A percentile compares a stretch with the other conserved stretches of the same genome.
Conservation (phyloP, 2,113 vertebrate species). For the Amphilophus citrinellus region DNA sequence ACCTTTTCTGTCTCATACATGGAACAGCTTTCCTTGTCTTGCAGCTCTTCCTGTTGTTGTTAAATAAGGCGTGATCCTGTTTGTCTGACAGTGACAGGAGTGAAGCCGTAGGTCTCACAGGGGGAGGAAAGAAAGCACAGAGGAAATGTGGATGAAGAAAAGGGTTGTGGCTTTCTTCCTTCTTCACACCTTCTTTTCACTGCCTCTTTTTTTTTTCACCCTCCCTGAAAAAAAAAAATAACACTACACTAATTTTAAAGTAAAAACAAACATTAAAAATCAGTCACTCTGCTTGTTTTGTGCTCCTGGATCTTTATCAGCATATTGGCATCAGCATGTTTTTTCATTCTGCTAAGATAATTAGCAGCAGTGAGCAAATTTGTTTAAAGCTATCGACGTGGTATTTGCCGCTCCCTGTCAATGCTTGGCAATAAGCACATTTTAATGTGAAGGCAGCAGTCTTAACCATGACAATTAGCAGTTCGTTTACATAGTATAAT, state of each 20-base stretch:
- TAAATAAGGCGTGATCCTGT: constrained; percentile 51
- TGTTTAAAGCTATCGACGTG: not conserved
- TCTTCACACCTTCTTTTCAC: not conserved
- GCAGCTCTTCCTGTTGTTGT: not conserved
- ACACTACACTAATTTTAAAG: not conserved
- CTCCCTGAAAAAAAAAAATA: not conserved
- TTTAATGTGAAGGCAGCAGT: not conserved
- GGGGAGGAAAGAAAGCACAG: constrained; percentile 15
- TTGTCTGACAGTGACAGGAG: constrained; percentile 33
- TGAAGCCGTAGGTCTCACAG: constrained; percentile 22
- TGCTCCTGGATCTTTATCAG: not conserved
- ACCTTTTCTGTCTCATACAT: constrained; percentile 33
- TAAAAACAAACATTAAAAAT: not conserved
- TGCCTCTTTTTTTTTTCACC: not conserved
- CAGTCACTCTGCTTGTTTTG: not conserved
- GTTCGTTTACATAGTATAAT: not conserved
- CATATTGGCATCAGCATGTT: not conserved
- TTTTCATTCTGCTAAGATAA: not conserved
- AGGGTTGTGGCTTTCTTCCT: constrained; percentile 27
- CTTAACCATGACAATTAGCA: not conserved
- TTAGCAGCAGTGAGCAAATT: not conserved
- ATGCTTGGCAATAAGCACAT: not conserved
- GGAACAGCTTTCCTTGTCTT: not conserved
- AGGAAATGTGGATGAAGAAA: constrained; percentile 47
- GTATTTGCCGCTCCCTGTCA: not conserved